phyloP scores from a whole-genome alignment of 2,113 vertebrate species.

The Cryptomyrus ogoouensis region DNA sequence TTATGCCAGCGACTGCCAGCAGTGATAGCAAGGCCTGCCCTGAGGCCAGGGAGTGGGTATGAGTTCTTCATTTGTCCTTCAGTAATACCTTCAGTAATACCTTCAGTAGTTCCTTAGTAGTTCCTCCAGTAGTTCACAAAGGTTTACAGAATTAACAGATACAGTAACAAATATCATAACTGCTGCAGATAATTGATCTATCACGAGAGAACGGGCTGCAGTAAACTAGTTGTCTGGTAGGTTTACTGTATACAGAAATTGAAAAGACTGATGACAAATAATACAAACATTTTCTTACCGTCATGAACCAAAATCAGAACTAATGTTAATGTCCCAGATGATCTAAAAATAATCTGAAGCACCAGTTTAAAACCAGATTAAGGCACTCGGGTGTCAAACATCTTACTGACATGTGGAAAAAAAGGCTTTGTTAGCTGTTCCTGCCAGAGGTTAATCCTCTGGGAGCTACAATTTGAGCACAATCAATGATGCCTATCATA shows the following conservation, averaged over 20 bases:
- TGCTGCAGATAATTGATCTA: too few relatives aligned
- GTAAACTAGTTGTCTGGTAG: background rate
- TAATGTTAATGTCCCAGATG: background rate
- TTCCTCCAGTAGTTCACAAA: too few relatives aligned
- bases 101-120: too few relatives aligned
- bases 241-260: background rate
- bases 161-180: too few relatives aligned
- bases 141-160: too few relatives aligned
- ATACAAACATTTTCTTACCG: background rate
- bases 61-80: too few relatives aligned
- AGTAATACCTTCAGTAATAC: too few relatives aligned
- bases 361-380: background rate
- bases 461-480: background rate
- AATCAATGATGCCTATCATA: background rate
- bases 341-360: background rate
- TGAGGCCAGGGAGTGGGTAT: too few relatives aligned
- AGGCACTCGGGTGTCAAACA: background rate
- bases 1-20: too few relatives aligned
- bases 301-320: background rate
- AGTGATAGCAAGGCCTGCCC: too few relatives aligned
- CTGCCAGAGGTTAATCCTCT: background rate
- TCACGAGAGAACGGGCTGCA: background rate
- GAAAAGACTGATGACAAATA: background rate
- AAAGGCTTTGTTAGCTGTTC: background rate
- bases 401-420: background rate